A percentile compares a stretch with the other conserved stretches of the same genome.
These are phyloP conservation scores for Haliaeetus leucogaster DNA, from an alignment of 2,113 vertebrate genomes.

Conservation along the genomic window DNA sequence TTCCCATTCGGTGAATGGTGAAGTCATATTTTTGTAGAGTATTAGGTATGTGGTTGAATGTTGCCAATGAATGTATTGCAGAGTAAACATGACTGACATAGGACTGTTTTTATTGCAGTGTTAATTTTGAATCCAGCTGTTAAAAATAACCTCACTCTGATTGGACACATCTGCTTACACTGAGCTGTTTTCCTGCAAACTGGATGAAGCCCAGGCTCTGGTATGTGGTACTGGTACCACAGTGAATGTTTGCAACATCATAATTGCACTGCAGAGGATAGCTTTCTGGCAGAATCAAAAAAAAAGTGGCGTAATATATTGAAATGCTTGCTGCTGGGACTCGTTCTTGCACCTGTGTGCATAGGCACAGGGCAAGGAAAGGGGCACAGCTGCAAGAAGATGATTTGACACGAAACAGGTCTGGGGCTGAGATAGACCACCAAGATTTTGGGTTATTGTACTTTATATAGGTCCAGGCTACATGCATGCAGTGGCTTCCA, in stretches of 20 bases:
- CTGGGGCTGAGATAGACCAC: not conserved
- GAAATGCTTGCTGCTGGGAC: not conserved
- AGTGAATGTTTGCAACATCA: not conserved
- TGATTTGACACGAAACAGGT: not conserved
- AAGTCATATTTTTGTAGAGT: not conserved
- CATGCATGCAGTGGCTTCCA: rapidly evolving
- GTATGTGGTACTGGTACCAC: not conserved
- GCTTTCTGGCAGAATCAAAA: not conserved
- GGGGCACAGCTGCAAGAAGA: not conserved
- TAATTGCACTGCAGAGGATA: not conserved
- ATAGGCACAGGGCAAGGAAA: not conserved
- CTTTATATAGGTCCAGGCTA: not conserved
- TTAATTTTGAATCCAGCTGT: not conserved
- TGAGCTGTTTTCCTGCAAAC: not conserved
- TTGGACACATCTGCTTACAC: not conserved
- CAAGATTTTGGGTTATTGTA: not conserved
- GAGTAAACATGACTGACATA: not conserved
- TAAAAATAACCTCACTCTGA: not conserved
- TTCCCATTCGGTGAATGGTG: not conserved
- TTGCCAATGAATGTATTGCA: not conserved
- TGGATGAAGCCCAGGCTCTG: not conserved
- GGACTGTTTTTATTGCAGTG: not conserved
- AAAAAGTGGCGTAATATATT: not conserved
- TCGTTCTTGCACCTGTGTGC: not conserved
- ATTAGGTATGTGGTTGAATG: not conserved